These are phyloP conservation scores for Diplazon laetatorius DNA, from an alignment of 2,888 invertebrate genomes.

Conservation along the genomic window DNA sequence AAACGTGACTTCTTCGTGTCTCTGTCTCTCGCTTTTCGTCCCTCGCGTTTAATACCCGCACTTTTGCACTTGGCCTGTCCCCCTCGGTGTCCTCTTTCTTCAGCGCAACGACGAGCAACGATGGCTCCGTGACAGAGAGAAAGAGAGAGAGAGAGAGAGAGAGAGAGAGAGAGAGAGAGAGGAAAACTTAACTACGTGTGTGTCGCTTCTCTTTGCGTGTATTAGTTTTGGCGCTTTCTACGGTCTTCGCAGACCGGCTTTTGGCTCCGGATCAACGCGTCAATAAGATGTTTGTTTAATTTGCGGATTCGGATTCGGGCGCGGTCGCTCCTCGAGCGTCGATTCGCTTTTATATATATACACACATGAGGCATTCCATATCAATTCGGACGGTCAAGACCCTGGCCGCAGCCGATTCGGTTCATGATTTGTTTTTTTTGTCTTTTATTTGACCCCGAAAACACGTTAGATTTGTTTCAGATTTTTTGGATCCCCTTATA, in stretches of 20 bases:
- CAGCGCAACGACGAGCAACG: background rate
- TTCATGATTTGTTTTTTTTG: too few species aligned
- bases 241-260: conserved; percentile 37
- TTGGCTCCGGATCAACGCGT: conserved; percentile 77
- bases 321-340: conserved; percentile 31
- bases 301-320: conserved; percentile 72
- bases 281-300: conserved; percentile 80
- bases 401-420: too few species aligned
- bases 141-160: too few species aligned
- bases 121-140: too few species aligned
- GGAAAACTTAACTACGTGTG: too few species aligned
- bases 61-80: conserved; percentile 44
- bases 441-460: too few species aligned
- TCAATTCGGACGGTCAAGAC: background rate
- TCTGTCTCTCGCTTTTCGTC: conserved; percentile 23
- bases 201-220: conserved; percentile 47
- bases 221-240: conserved; percentile 57
- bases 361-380: background rate
- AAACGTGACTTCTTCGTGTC: conserved; percentile 19
- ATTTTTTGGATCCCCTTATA: too few species aligned
- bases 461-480: too few species aligned
- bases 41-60: conserved; percentile 59
- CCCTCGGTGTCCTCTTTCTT: conserved; percentile 23
- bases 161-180: too few species aligned
- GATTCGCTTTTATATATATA: background rate